Conservation (phyloP, 2,797 vertebrate species). For the Nannoperca obscura region DNA sequence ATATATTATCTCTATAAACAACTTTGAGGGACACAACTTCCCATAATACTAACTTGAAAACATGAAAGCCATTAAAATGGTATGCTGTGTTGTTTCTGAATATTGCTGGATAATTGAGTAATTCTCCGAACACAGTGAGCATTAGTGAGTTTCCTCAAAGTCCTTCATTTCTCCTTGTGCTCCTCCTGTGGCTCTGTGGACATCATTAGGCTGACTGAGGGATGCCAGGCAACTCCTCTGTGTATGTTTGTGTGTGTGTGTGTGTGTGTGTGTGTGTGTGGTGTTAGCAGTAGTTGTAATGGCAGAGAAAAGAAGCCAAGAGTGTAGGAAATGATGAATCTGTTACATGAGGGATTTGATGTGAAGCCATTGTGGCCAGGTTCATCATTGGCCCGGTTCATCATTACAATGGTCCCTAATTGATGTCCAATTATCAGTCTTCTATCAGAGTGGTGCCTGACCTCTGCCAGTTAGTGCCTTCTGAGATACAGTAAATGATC, state of each 20-base stretch:
- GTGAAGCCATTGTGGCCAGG: neutral
- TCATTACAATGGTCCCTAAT: conserved; percentile 26
- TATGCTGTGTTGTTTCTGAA: conserved; percentile 24
- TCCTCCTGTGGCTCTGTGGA: conserved; percentile 32
- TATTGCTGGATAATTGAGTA: conserved; percentile 18
- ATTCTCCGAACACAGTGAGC: conserved; percentile 17
- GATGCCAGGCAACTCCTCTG: conserved; percentile 18
- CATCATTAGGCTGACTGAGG: conserved; percentile 45
- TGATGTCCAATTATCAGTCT: conserved; percentile 38
- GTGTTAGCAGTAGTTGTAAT: neutral
- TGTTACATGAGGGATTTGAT: conserved; percentile 35
- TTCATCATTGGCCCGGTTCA: conserved; percentile 18
- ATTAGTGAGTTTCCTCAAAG: conserved; percentile 25
- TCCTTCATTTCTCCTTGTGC: conserved; percentile 26
- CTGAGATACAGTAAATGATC: conserved; percentile 41
- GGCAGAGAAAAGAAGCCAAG: neutral
- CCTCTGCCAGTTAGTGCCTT: conserved; percentile 31
- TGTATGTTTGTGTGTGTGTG: conserved; percentile 3
- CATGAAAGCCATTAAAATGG: neutral
- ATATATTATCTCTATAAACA: neutral
- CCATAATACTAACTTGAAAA: neutral
- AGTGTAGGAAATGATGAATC: neutral
- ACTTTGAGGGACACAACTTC: neutral
- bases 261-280: neutral
- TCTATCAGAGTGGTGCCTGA: conserved; percentile 33